Evolutionary conservation across 1,140 invertebrate genomes (phyloP).

Genomic region (Drosophila tropicalis): DNA sequence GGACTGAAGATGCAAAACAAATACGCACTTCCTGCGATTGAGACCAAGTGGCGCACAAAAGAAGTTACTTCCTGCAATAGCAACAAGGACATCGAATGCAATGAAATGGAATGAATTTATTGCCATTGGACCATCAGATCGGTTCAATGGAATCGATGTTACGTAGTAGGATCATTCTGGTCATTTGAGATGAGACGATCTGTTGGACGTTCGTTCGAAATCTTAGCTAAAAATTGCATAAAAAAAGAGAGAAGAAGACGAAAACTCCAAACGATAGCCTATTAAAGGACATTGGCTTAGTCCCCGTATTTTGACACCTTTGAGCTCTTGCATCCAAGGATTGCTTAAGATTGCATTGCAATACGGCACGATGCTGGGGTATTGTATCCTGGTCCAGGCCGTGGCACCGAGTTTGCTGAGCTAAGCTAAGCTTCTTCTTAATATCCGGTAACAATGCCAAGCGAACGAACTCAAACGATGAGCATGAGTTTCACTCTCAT

Average conservation of each 20-base stretch:
- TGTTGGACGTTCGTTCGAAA: constrained; percentile 27
- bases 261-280: constrained; percentile 41
- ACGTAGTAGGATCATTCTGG: constrained; percentile 17
- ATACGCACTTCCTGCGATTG: constrained; percentile 73
- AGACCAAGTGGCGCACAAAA: constrained; percentile 59
- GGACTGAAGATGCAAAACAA: constrained; percentile 67
- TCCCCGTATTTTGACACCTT: constrained; percentile 80
- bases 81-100: neutral
- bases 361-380: too few relatives aligned
- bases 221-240: constrained; percentile 74
- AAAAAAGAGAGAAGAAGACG: constrained; percentile 21
- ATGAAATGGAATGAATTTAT: constrained; percentile 59
- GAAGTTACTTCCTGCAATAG: constrained; percentile 70
- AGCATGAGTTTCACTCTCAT: constrained; percentile 46
- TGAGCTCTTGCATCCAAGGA: neutral
- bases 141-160: neutral
- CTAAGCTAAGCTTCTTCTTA: constrained; percentile 62
- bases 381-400: too few relatives aligned
- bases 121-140: constrained; percentile 29
- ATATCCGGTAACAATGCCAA: constrained; percentile 68
- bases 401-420: too few relatives aligned
- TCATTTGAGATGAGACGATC: constrained; percentile 46
- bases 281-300: constrained; percentile 81
- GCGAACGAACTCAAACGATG: constrained; percentile 3
- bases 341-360: constrained; percentile 28